Evolutionary conservation across 1,140 invertebrate species (phyloP), one percentile per base, ranked within the genome.

Genomic region (Cyclina sinensis): DNA sequence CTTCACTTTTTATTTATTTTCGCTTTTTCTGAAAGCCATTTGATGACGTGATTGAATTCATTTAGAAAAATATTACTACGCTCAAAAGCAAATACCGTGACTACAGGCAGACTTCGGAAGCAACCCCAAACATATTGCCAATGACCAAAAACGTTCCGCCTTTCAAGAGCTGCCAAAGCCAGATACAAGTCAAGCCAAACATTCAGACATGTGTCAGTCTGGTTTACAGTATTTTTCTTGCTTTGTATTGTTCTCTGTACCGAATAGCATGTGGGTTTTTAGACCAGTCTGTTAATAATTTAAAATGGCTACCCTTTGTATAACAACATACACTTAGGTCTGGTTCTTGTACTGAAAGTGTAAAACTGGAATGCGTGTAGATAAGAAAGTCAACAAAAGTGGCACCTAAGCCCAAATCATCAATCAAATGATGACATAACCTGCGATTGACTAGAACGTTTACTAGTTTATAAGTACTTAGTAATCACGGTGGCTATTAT

Each of bases 401-500:
- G 82, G 82, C 82, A 74, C 43, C 62, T 30, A 5, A 30, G 43
- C 43, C 43, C 37, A 24, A 7, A 43, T 74, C 82, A 84, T 84
- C 65, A 70, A 84, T 84, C 82, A 84, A 51, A 37, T 2, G 24
- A 37, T 84, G 82, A 74, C 68, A 74, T 84, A 84, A 84, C 32
- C 4, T 3, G 46, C 35, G 32, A 70, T 84, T 43, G 27, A 35
- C 39, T 18, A 4, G 7, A 68, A 54, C 82, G 48, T 65, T 84
- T 74, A 54, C 43, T 54, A 43, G 62, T 70, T 54, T 54, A 84
- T 84, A 84, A 84, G 82, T 84, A 84, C 82, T 84, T n/a, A 54
- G 82, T 84, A 84, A 84, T 84, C 59, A 84, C 68, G 3, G 11
- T 73, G 39, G 37, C 48, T 73, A 84, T 84, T 84, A 84, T 51